Percentiles rank a stretch among this genome's conserved stretches.
phyloP scores from a whole-genome alignment of 2,888 invertebrate genomes.

The Lithophane leautieri region DNA sequence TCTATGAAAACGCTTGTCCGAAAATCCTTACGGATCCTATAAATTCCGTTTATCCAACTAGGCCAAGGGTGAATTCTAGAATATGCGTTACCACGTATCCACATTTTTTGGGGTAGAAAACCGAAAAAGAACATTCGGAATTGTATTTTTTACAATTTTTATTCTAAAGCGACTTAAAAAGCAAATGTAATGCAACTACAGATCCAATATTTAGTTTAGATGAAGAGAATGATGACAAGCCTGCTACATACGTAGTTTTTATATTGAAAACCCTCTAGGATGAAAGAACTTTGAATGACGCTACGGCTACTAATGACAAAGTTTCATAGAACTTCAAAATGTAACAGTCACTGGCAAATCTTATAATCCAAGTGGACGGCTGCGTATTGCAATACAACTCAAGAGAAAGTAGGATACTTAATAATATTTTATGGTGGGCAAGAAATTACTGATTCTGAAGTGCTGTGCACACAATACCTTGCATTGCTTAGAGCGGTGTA shows the following conservation, averaged over 20 bases:
- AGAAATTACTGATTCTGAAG: conserved; percentile 38
- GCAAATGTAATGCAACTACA: conserved; percentile 19
- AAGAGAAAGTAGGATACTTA: conserved; percentile 41
- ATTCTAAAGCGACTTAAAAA: conserved; percentile 13
- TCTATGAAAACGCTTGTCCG: too few species aligned
- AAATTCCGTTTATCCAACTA: too few species aligned
- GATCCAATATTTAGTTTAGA: conserved; percentile 10
- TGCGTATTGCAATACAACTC: conserved; percentile 54
- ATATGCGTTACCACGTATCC: too few species aligned
- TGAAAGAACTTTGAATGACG: conserved; percentile 6
- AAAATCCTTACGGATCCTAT: too few species aligned
- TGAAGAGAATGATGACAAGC: conserved; percentile 16
- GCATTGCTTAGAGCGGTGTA: conserved; percentile 49
- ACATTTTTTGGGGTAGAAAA: too few species aligned
- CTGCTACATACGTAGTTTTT: background rate
- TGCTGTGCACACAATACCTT: conserved; percentile 51
- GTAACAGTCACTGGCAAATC: conserved; percentile 47
- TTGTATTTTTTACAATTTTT: conserved; percentile 10
- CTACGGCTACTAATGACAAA: conserved; percentile 23
- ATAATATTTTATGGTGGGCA: conserved; percentile 33
- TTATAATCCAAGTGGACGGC: conserved; percentile 62
- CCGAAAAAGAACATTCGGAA: background rate
- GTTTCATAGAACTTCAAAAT: conserved; percentile 22
- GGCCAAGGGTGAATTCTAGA: too few species aligned
- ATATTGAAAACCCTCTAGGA: conserved; percentile 17